These are phyloP conservation scores for Emydocephalus ijimae DNA, from an alignment of 2,113 vertebrate genomes.

Conservation along the genomic window DNA sequence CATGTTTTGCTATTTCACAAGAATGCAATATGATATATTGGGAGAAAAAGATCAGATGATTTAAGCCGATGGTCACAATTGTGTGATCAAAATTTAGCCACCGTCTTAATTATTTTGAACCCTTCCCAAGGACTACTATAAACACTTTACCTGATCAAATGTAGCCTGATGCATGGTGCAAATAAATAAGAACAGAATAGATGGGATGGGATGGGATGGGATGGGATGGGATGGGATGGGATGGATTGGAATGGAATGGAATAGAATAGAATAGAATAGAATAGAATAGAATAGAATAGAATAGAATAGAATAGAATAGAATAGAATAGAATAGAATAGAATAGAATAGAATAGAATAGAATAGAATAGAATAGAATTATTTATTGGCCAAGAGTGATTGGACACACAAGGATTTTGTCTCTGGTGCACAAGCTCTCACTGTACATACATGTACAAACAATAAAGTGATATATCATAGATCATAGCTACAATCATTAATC, in stretches of 20 bases:
- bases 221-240: too few relatives aligned
- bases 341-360: too few relatives aligned
- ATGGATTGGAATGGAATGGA: too few relatives aligned
- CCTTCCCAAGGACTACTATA: background rate
- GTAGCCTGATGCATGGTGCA: background rate
- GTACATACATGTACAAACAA: background rate
- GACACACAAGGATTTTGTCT: background rate
- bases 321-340: too few relatives aligned
- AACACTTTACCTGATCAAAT: conserved; percentile 18
- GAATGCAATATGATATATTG: background rate
- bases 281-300: too few relatives aligned
- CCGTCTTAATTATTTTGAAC: background rate
- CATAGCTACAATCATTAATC: background rate
- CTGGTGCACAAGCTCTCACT: background rate
- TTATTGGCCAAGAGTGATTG: background rate
- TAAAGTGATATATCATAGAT: too few relatives aligned
- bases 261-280: too few relatives aligned
- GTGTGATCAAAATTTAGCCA: background rate
- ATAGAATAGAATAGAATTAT: too few relatives aligned
- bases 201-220: too few relatives aligned
- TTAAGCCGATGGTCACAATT: background rate
- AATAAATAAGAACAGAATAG: conserved; percentile 39
- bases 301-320: too few relatives aligned
- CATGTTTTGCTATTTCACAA: background rate
- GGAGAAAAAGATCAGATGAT: background rate